Base-by-base conservation (phyloP, 1,140 invertebrate species). In the Aphelenchoides besseyi region DNA sequence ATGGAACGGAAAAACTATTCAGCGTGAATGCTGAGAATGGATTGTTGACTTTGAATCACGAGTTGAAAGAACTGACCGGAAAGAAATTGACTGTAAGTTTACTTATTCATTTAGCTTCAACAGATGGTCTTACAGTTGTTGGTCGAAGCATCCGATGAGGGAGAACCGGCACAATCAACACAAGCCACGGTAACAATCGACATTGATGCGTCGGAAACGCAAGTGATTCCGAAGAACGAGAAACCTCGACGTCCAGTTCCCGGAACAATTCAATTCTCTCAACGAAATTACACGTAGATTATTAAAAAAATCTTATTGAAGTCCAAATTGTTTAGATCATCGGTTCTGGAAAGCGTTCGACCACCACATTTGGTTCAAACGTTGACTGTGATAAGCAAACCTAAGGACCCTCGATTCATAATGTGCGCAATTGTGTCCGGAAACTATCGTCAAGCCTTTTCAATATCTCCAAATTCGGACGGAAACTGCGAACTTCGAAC, bases 401-500 rank as follows among this genome's bases (percentile, higher is more conserved):
- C 80, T 8, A 41, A 48, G 3, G 82, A 83, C 53, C 76, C 80
- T n/a, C 70, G 82, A 33, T 83, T 83, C 63, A 80, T 83, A 23
- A 77, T 80, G 41, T 83, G 81, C 54, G 74, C 74, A 32, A 83
- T 83, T 70, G 70, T 72, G 1, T 70, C 74, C 16, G 81, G 81
- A 57, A 83, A 83, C 62, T 78, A 73, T 53, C n/a, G 77, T 32
- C 75, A 77, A 59, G 72, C 71, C n/a, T 79, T 82, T 54, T 63
- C 23, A 41, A 55, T 77, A 18, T 57, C 76, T 28, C 69, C 41
- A 32, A 61, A 57, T 33, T 23, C 61, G 3, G 78, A 79, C 32
- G 81, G 81, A 12, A 78, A 82, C 64, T 82, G 81, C 69, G 82
- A 84, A 66, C 35, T 83, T 55, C 30, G 81, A 48, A 82, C 81